phyloP scores from a whole-genome alignment of 37 sponge, comb jelly and placozoan genomes.

The Chondrosia reniformis region DNA sequence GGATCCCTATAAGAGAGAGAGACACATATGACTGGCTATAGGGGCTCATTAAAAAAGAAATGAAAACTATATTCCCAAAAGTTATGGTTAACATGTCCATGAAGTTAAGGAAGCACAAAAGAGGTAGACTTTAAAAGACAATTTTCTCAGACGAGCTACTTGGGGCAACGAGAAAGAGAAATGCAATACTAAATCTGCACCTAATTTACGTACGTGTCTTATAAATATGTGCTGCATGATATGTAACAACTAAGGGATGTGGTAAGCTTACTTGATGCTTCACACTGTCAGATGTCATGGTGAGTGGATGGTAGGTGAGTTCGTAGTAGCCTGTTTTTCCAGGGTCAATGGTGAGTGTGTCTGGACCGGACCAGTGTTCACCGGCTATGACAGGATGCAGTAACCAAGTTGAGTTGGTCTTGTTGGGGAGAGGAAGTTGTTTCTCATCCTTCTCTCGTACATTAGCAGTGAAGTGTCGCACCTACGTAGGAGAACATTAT shows the following conservation, averaged over 20 bases:
- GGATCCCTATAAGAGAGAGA: slow-evolving; percentile 57
- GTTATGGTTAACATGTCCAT: no score
- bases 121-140: no score
- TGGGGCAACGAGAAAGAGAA: no score
- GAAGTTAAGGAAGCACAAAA: no score
- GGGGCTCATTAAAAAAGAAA: no score
- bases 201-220: no score
- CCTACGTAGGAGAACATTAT: slow-evolving; percentile 25
- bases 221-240: no score
- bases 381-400: slow-evolving; percentile 87
- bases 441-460: slow-evolving; percentile 77
- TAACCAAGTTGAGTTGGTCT: slow-evolving; percentile 57
- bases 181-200: no score
- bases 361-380: slow-evolving; percentile 87
- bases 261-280: slow-evolving; percentile 95
- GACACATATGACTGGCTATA: no score
- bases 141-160: no score
- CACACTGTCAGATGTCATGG: slow-evolving; percentile 84
- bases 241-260: no score
- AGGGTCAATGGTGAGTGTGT: slow-evolving; percentile 69
- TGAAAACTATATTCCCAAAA: no score
- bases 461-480: slow-evolving; percentile 71
- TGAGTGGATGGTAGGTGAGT: slow-evolving; percentile 88
- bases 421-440: slow-evolving; percentile 69
- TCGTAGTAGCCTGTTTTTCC: slow-evolving; percentile 81